Conservation (phyloP, 2,797 vertebrate species). For the Sebastes oblongus region DNA sequence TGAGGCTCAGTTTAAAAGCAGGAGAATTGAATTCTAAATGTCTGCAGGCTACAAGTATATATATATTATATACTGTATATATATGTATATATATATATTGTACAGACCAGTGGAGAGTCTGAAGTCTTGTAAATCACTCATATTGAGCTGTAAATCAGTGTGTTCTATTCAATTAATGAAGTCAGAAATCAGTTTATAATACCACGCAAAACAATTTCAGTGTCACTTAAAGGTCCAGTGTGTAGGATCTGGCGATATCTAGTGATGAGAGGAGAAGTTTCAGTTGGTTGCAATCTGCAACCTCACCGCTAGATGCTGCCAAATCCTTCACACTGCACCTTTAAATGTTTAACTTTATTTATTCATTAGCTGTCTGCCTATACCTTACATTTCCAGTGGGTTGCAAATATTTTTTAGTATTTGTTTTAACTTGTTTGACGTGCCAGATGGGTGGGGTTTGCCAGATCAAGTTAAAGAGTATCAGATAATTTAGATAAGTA, state of each 20-base stretch:
- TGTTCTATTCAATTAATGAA: background rate
- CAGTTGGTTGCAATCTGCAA: background rate
- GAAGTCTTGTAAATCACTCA: background rate
- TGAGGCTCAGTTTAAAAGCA: background rate
- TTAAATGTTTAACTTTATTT: background rate
- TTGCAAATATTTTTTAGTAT: background rate
- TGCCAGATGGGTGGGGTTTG: background rate
- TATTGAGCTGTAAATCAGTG: background rate
- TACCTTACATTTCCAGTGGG: background rate
- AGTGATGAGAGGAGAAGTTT: background rate
- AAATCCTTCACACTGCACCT: background rate
- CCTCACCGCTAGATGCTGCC: too few species aligned
- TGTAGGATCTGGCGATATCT: too few species aligned
- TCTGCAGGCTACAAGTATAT: background rate
- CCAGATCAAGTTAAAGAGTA: background rate
- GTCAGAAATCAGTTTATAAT: background rate
- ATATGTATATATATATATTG: background rate
- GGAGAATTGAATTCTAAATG: background rate
- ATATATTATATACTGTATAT: too few species aligned
- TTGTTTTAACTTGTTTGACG: background rate
- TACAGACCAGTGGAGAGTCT: background rate
- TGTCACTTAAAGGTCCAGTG: background rate
- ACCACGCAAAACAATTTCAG: background rate
- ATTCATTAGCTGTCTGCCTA: background rate
- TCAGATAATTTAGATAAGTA: background rate